Evolutionary conservation across 2,113 vertebrate species (phyloP).

Genomic region (Cyanistes caeruleus): DNA sequence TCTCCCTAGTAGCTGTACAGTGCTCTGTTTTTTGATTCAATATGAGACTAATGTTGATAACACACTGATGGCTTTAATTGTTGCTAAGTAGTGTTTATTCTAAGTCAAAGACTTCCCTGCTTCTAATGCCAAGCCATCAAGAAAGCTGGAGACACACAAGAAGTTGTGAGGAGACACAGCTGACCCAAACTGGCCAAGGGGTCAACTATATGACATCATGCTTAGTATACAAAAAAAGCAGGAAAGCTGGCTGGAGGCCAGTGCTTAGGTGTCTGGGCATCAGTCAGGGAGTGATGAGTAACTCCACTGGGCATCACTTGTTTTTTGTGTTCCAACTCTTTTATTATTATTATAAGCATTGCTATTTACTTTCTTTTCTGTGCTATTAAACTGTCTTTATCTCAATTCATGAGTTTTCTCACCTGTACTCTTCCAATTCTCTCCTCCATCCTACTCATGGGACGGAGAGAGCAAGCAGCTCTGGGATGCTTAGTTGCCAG

Average conservation of each 20-base stretch:
- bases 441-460: background rate
- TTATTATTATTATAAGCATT: background rate
- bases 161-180: background rate
- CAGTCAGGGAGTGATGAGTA: rapidly evolving
- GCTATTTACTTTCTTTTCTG: background rate
- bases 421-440: background rate
- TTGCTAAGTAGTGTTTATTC: background rate
- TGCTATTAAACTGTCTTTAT: background rate
- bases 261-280: background rate
- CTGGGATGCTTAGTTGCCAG: background rate
- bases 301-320: background rate
- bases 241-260: background rate
- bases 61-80: background rate
- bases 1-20: background rate
- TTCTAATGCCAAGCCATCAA: background rate
- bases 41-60: background rate
- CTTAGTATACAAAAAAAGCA: background rate
- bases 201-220: background rate
- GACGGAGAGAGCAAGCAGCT: background rate
- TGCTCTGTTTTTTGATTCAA: background rate
- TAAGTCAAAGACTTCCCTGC: background rate
- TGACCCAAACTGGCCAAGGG: background rate
- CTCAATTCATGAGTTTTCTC: background rate
- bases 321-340: background rate
- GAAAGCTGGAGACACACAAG: background rate